Evolutionary conservation across 2,888 invertebrate genomes (phyloP).

Genomic region (Apomyelois bistriatella): DNA sequence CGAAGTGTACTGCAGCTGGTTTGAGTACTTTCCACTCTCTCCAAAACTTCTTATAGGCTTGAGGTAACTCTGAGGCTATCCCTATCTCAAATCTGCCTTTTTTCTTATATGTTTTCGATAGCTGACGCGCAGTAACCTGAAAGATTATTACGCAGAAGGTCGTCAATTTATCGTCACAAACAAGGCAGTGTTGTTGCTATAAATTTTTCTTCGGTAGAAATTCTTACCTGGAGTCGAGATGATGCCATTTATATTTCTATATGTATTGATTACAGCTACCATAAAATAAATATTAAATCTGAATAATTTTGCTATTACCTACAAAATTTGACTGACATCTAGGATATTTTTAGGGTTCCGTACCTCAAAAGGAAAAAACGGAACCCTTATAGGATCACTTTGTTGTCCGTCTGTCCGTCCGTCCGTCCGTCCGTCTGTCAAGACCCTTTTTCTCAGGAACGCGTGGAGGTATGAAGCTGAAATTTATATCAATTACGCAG

Average conservation of each 20-base stretch:
- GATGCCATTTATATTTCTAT: conserved; percentile 57
- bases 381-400: no score
- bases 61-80: conserved; percentile 84
- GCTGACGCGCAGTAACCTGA: conserved; percentile 68
- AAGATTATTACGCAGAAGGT: conserved; percentile 39
- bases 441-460: no score
- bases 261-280: conserved; percentile 26
- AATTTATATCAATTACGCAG: no score
- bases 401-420: no score
- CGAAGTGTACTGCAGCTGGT: conserved; percentile 83
- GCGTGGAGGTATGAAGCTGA: no score
- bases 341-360: conserved; percentile 20
- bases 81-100: conserved; percentile 82
- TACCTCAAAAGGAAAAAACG: no score
- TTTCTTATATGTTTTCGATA: conserved; percentile 73
- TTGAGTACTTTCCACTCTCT: conserved; percentile 88
- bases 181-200: no score
- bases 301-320: not conserved
- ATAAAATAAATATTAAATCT: conserved; percentile 32
- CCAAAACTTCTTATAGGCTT: conserved; percentile 92
- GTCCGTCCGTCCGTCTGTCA: no score
- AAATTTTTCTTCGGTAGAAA: no score
- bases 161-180: conserved; percentile 27
- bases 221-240: conserved; percentile 56
- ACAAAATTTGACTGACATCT: not conserved